Base-by-base conservation (phyloP, 1,140 invertebrate genomes). In the Augochlora pura region DNA sequence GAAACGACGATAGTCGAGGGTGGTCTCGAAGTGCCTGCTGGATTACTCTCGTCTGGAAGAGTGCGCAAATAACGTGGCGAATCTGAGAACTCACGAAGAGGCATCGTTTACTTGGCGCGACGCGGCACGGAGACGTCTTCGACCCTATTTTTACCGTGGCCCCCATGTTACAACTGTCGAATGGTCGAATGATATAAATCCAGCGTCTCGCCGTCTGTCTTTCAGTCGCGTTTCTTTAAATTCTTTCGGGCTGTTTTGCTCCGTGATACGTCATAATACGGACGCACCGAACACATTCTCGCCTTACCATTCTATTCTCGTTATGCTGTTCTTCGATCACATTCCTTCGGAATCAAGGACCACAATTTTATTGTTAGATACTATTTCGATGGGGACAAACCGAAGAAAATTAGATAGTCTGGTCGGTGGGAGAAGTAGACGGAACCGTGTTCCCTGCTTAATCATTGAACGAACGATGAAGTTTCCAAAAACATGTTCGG, bases 171-270 rank as follows among this genome's bases (percentile, higher is more conserved):
- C 80, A 85, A 80, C 83, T 85, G 83, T 85, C 71, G 75, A 80
- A 84, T 79, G 52, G 27, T 66, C 27, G 23, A 18, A 52, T 42
- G 71, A 67, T 86, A 82, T 86, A 82, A 85, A 86, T 86, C 63
- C 12, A n/a, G 4, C 23, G 16, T 5, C 49, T 14, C 49, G 16
- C 12, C 49, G 49, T 18, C 6, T 14, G 16, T 38, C 46, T 39
- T 71, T 4, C 8, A 14, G 38, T 57, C 42, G 42, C 63, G 38
- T 72, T 57, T 25, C 64, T 52, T 71, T 81, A 49, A 76, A 71
- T 32, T 27, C 32, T 62, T 32, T 23, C 14, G 70, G 25, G n/a
- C 7, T 16, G 42, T 18, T 18, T 14, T 49, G 25, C 16, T 4
- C 4, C 3, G 23, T n/a, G 49, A 57, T 62, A 71, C 81, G 81